phyloP scores from a whole-genome alignment of 2,113 vertebrate species.

The Scomber colias region DNA sequence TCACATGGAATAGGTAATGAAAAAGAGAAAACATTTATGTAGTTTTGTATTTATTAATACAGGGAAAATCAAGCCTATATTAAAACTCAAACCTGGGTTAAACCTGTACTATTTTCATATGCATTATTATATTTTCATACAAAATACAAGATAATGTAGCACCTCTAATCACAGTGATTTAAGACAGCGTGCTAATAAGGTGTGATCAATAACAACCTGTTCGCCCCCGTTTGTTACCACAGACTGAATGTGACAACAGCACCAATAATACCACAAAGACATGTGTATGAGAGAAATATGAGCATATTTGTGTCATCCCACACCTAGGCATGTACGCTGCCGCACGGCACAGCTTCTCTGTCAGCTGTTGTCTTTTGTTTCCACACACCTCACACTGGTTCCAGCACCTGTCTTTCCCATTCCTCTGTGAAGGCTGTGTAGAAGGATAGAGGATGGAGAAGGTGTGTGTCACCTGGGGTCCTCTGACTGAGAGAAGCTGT shows the following conservation, averaged over 20 bases:
- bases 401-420: slow-evolving; percentile 73
- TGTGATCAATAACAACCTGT: slow-evolving; percentile 64
- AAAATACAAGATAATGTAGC: slow-evolving; percentile 10
- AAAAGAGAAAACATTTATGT: background rate
- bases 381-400: slow-evolving; percentile 70
- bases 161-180: slow-evolving; percentile 7
- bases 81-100: background rate
- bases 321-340: slow-evolving; percentile 45
- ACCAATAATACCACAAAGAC: slow-evolving; percentile 57
- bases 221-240: slow-evolving; percentile 52
- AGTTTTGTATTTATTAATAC: background rate
- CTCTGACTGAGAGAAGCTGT: slow-evolving; percentile 73
- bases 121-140: slow-evolving; percentile 8
- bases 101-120: background rate
- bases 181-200: slow-evolving; percentile 66
- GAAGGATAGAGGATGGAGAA: slow-evolving; percentile 65
- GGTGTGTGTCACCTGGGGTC: slow-evolving; percentile 72
- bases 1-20: background rate
- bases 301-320: slow-evolving; percentile 69
- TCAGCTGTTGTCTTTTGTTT: slow-evolving; percentile 79
- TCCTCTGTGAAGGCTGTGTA: slow-evolving; percentile 62
- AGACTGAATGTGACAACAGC: slow-evolving; percentile 63
- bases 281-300: slow-evolving; percentile 46
- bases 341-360: slow-evolving; percentile 67
- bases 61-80: background rate